phyloP scores from a whole-genome alignment of 2,113 vertebrate genomes.

The Callorhinus ursinus region DNA sequence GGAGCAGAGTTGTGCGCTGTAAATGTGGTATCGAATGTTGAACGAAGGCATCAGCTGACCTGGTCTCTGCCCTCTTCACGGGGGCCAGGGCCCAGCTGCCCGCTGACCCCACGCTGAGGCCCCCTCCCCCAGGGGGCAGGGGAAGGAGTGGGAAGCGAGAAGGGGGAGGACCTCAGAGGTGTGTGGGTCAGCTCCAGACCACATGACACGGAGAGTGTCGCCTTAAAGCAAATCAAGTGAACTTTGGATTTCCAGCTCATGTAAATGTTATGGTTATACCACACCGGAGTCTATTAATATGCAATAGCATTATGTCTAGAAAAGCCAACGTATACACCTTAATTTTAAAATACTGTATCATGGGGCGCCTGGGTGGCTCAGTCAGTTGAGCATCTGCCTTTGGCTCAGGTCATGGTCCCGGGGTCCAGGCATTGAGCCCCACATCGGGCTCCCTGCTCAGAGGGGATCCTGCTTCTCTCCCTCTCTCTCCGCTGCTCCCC shows the following conservation, averaged over 20 bases:
- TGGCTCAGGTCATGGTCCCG: neutral
- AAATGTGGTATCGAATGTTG: neutral
- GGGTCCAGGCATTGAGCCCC: neutral
- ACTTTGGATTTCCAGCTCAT: neutral
- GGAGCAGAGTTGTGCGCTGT: neutral
- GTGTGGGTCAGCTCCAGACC: neutral
- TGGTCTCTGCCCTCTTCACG: no score
- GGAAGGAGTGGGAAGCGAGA: neutral
- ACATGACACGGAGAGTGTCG: neutral
- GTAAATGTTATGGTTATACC: rapidly evolving
- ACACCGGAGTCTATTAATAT: no score
- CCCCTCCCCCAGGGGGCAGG: neutral
- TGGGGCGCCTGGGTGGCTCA: neutral
- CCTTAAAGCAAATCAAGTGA: neutral
- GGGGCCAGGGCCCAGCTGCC: neutral
- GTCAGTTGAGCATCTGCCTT: neutral
- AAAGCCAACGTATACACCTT: neutral
- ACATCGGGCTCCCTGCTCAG: no score
- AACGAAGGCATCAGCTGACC: neutral
- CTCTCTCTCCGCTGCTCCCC: no score
- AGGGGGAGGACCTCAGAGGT: neutral
- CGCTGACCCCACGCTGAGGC: neutral
- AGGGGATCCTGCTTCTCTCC: no score
- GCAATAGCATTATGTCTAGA: neutral
- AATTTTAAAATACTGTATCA: neutral